Evolutionary conservation across 2,797 vertebrate species (phyloP).

Genomic region (Galagoides demidoff): DNA sequence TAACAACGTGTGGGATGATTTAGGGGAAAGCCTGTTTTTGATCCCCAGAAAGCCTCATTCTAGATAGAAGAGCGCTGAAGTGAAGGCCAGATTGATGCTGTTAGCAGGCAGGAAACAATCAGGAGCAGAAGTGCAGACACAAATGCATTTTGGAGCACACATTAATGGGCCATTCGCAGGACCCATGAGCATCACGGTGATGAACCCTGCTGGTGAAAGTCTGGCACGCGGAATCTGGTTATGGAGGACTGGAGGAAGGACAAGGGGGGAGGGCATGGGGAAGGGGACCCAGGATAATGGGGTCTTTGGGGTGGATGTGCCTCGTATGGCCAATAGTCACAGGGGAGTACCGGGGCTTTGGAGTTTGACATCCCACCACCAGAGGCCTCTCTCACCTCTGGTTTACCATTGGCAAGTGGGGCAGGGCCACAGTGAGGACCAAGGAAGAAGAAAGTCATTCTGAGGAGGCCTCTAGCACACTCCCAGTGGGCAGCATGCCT

Average conservation of each 20-base stretch:
- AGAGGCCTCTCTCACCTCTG: not conserved
- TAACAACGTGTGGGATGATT: not conserved
- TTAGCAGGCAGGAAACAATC: not conserved
- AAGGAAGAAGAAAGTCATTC: not conserved
- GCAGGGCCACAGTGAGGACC: not conserved
- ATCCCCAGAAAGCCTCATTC: too few relatives aligned
- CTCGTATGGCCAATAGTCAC: not conserved
- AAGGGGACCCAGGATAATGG: not conserved
- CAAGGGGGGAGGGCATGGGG: too few relatives aligned
- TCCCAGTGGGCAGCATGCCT: accelerated
- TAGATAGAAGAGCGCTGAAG: not conserved
- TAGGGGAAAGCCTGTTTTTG: not conserved
- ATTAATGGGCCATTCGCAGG: not conserved
- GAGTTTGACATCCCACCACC: not conserved
- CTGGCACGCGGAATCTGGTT: not conserved
- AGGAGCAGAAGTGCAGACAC: not conserved
- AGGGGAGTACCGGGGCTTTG: not conserved
- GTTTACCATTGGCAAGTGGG: not conserved
- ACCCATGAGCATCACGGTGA: not conserved
- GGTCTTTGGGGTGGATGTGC: not conserved
- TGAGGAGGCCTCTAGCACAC: not conserved
- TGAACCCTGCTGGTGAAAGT: not conserved
- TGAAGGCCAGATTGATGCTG: not conserved
- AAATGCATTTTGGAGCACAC: not conserved
- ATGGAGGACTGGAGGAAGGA: not conserved